These are phyloP conservation scores for Xerus rutilus DNA, from an alignment of 2,797 vertebrate species.

Conservation along the genomic window DNA sequence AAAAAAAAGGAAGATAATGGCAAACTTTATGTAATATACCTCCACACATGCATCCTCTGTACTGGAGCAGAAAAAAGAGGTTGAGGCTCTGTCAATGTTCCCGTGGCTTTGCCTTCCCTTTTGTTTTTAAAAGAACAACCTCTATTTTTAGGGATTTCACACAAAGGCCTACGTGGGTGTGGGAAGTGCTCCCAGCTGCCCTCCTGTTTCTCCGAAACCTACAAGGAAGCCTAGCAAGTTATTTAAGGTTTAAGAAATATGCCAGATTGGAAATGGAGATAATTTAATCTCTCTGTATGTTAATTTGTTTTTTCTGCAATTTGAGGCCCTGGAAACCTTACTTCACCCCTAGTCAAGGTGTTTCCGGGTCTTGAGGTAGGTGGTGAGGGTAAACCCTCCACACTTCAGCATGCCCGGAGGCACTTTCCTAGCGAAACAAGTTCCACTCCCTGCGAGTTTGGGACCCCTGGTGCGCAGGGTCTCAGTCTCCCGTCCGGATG, in stretches of 20 bases:
- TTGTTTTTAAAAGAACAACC: slow-evolving; percentile 76
- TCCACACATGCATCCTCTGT: neutral
- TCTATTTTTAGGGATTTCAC: slow-evolving; percentile 77
- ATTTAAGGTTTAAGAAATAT: slow-evolving; percentile 69
- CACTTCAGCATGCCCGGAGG: neutral
- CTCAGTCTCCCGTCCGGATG: neutral
- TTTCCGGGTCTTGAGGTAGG: neutral
- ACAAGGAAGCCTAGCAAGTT: slow-evolving; percentile 69
- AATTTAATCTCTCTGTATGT: slow-evolving; percentile 59
- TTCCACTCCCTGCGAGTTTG: neutral
- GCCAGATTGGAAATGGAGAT: slow-evolving; percentile 66
- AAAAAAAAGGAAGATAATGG: neutral
- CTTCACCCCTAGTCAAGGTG: neutral
- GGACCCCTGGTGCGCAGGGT: neutral
- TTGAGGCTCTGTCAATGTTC: slow-evolving; percentile 45
- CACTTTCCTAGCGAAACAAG: neutral
- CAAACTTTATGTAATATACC: neutral
- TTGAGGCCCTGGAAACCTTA: neutral
- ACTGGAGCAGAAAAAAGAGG: slow-evolving; percentile 6
- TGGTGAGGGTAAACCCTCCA: neutral
- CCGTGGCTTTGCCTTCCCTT: slow-evolving; percentile 54
- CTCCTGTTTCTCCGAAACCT: slow-evolving; percentile 69
- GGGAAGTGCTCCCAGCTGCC: slow-evolving; percentile 76
- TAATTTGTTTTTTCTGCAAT: neutral
- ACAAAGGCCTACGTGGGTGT: slow-evolving; percentile 70